Conservation (phyloP, 2,888 invertebrate species). For the Argynnis bischoffii region DNA sequence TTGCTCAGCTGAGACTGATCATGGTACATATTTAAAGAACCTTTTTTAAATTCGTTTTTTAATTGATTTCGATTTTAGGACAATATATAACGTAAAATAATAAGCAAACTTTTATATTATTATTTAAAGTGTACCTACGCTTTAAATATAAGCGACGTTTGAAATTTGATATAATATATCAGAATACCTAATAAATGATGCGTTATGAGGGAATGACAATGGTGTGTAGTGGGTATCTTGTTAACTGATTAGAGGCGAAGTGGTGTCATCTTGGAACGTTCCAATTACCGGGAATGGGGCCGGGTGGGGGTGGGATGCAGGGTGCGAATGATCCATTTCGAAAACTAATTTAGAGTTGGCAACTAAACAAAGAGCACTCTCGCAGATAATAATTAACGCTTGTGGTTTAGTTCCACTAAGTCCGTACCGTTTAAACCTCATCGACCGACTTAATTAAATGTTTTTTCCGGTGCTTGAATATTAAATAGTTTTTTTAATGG, state of each 20-base stretch:
- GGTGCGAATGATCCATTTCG: slow-evolving; percentile 83
- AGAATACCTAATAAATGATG: slow-evolving; percentile 9
- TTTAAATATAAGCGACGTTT: too few relatives aligned
- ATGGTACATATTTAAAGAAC: too few relatives aligned
- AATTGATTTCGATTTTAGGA: too few relatives aligned
- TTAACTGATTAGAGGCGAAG: slow-evolving; percentile 80
- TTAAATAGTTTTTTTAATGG: slow-evolving; percentile 41
- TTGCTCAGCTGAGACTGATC: too few relatives aligned
- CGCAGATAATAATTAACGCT: slow-evolving; percentile 83
- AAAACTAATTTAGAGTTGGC: slow-evolving; percentile 83
- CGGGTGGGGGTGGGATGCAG: slow-evolving; percentile 55
- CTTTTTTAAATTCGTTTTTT: too few relatives aligned
- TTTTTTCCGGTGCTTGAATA: slow-evolving; percentile 51
- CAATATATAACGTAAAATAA: too few relatives aligned
- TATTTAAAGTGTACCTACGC: too few relatives aligned
- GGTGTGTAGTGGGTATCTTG: slow-evolving; percentile 72
- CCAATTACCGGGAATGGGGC: slow-evolving; percentile 74
- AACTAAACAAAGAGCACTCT: slow-evolving; percentile 83
- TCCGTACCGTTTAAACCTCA: slow-evolving; percentile 72
- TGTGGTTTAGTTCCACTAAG: slow-evolving; percentile 80
- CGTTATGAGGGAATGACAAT: slow-evolving; percentile 56
- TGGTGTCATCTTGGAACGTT: slow-evolving; percentile 82
- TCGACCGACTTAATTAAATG: slow-evolving; percentile 70
- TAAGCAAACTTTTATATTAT: too few relatives aligned
- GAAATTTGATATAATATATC: neutral